Evolutionary conservation across 2,113 vertebrate species (phyloP).

Genomic region (Eolophus roseicapilla): DNA sequence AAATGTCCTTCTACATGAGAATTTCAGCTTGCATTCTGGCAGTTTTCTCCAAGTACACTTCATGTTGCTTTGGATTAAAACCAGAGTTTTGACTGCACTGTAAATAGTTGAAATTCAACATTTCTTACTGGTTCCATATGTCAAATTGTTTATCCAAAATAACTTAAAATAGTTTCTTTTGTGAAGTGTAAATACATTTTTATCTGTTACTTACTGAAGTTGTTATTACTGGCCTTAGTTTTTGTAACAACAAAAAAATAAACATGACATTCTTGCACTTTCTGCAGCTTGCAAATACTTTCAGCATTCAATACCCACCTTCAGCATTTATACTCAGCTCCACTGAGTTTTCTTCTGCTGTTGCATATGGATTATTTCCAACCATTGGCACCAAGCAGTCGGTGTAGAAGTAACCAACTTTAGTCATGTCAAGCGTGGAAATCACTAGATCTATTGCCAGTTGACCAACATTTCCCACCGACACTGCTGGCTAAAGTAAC

Average conservation of each 20-base stretch:
- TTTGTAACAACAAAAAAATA: background rate
- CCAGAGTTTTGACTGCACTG: background rate
- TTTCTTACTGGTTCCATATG: background rate
- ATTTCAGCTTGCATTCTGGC: background rate
- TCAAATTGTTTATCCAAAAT: background rate
- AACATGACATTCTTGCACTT: background rate
- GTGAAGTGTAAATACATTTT: background rate
- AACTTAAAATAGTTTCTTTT: background rate
- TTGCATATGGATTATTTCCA: conserved; percentile 91
- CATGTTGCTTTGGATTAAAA: background rate
- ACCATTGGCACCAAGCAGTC: conserved; percentile 93
- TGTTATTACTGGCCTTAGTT: background rate
- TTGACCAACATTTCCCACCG: conserved; percentile 95
- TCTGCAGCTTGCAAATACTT: background rate
- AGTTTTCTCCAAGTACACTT: background rate
- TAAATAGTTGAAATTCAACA: background rate
- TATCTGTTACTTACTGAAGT: background rate
- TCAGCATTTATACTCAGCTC: conserved; percentile 90
- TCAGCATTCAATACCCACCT: conserved; percentile 74
- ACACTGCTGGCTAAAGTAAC: conserved; percentile 88
- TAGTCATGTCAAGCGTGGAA: conserved; percentile 85
- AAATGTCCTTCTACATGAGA: background rate
- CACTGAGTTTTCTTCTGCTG: conserved; percentile 75
- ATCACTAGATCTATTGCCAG: conserved; percentile 90
- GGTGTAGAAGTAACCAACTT: conserved; percentile 89